Evolutionary conservation across 1,140 invertebrate species (phyloP).

Genomic region (Drosophila oshimai): DNA sequence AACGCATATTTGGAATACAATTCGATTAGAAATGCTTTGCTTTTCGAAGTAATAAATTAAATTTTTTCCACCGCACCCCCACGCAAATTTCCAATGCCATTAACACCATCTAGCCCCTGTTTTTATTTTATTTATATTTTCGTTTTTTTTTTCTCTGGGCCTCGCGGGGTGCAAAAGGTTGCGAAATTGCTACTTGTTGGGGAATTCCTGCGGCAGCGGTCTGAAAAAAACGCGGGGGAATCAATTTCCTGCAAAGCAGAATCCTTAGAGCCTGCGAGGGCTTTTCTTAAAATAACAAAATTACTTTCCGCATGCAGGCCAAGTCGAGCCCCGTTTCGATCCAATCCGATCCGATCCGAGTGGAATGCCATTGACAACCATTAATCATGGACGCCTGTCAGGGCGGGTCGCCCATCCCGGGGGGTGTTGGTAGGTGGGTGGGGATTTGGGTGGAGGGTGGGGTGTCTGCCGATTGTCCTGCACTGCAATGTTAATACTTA

Average conservation of each 20-base stretch:
- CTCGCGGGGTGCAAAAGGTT: constrained; percentile 73
- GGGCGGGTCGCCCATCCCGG: constrained; percentile 55
- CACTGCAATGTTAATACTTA: constrained; percentile 53
- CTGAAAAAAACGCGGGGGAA: constrained; percentile 48
- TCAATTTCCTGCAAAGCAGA: constrained; percentile 69
- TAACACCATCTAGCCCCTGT: constrained; percentile 54
- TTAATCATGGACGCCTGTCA: constrained; percentile 82
- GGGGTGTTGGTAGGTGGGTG: constrained; percentile 20
- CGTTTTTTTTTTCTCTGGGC: not conserved
- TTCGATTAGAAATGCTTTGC: constrained; percentile 81
- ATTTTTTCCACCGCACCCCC: constrained; percentile 47
- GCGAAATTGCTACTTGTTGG: constrained; percentile 71
- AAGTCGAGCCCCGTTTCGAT: constrained; percentile 20
- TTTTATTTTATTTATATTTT: constrained; percentile 1
- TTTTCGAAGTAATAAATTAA: constrained; percentile 80
- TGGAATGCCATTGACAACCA: constrained; percentile 81
- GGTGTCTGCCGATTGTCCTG: constrained; percentile 58
- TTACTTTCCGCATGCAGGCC: constrained; percentile 75
- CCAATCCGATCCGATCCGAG: constrained; percentile 30
- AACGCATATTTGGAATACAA: constrained; percentile 75
- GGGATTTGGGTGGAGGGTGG: not conserved
- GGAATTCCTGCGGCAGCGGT: constrained; percentile 72
- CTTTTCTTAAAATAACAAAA: constrained; percentile 82
- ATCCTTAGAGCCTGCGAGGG: constrained; percentile 51
- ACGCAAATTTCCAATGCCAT: constrained; percentile 65